Evolutionary conservation across 2,797 vertebrate species (phyloP).

Genomic region (Labroides dimidiatus): DNA sequence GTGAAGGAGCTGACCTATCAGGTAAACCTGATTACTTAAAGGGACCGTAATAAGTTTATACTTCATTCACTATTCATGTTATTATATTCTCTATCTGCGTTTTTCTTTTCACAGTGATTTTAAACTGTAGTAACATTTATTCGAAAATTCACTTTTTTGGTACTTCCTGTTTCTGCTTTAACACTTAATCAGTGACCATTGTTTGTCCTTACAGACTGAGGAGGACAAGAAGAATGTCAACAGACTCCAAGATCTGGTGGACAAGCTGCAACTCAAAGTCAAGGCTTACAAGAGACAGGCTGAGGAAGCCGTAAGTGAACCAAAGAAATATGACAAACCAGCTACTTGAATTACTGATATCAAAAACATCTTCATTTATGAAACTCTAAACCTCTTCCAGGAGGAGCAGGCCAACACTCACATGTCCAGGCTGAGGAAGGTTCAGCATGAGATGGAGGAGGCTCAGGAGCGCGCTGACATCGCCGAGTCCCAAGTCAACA

Average conservation of each 20-base stretch:
- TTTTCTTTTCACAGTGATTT: neutral
- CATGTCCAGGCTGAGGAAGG: conserved; percentile 64
- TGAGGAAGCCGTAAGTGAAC: conserved; percentile 59
- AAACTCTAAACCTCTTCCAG: conserved; percentile 20
- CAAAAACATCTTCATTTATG: conserved; percentile 4
- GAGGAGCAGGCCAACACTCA: conserved; percentile 67
- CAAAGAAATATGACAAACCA: neutral
- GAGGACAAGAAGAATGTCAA: conserved; percentile 91
- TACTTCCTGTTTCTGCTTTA: neutral
- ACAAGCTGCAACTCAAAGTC: conserved; percentile 91
- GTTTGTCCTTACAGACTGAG: conserved; percentile 75
- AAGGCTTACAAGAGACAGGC: conserved; percentile 89
- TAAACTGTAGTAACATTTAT: neutral
- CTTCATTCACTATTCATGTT: neutral
- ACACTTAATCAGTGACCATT: neutral
- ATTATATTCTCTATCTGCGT: neutral
- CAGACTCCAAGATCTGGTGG: conserved; percentile 90
- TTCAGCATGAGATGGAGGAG: conserved; percentile 81
- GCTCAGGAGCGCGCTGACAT: conserved; percentile 87
- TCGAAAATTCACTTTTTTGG: neutral
- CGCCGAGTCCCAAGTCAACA: conserved; percentile 79
- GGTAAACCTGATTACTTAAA: conserved; percentile 64
- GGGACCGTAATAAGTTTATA: neutral
- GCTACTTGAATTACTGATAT: neutral
- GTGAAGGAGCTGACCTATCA: conserved; percentile 82